Evolutionary conservation across 2,113 vertebrate genomes (phyloP), one percentile per base, ranked within the genome.

Genomic region (Desmodus rotundus): DNA sequence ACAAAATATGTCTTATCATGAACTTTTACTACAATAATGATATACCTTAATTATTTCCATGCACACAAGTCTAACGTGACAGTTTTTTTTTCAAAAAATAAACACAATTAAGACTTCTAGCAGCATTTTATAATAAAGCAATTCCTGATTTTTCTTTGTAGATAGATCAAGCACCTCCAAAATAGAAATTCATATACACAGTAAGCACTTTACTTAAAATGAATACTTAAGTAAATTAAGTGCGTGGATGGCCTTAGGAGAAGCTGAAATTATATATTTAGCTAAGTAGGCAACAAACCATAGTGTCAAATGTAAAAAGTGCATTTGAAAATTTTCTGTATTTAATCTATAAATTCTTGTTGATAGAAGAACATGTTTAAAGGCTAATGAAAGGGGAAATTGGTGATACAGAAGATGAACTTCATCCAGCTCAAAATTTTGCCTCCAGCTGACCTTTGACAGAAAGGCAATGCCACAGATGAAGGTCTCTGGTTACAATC

Each of bases 41-140:
- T 99, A 99, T 99, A 99, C 99, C 99, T 99, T 98, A 98, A 97
- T 98, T 98, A 98, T 98, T 98, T 99, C 99, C 99, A 99, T 99
- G 99, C 99, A 99, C 98, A 98, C 98, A 97, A 98, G 97, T 98
- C 98, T 99, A 52, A 52, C 16, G 97, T 98, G 99, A 99, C 98
- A 99, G 97, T 93, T 91, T 98, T 93, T 91, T 98, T 22, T 52
- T 52, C 9, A 4, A 54, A 54, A 54, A 54, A 54, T 7, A 20
- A 54, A 54, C 16, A 54, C 54, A 54, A 54, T 54, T 54, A 54
- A 20, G 54, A 54, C 54, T 54, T 54, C 19, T 54, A 54, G 54
- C 19, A 54, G 17, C 54, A 54, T 54, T 54, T 54, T 54, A 54
- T 54, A 54, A 54, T 54, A 54, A 54, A 54, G 54, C 20, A 19